phyloP scores from a whole-genome alignment of 2,113 vertebrate species.

The Urocolius indicus region DNA sequence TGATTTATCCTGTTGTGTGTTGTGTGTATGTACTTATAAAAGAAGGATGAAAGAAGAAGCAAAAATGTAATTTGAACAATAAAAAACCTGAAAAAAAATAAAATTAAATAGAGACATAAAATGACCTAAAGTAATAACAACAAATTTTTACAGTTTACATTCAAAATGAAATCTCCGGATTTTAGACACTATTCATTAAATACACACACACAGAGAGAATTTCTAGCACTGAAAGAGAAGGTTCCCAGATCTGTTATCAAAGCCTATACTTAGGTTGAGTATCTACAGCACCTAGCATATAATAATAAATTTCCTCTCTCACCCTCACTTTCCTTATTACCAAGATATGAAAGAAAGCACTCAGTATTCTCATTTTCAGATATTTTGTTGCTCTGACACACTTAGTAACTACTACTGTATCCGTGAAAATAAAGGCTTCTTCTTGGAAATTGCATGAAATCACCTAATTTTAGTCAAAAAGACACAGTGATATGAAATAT shows the following conservation, averaged over 20 bases:
- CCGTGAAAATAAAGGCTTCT: neutral
- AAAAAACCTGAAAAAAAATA: neutral
- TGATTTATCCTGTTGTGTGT: neutral
- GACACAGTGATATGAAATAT: fast-evolving
- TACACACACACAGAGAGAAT: neutral
- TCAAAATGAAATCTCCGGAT: neutral
- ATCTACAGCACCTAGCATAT: neutral
- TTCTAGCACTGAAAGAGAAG: neutral
- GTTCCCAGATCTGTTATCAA: neutral
- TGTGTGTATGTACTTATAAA: neutral
- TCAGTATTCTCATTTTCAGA: neutral
- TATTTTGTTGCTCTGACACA: neutral
- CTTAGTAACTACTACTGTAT: neutral
- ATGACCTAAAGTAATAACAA: neutral
- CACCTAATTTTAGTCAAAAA: neutral
- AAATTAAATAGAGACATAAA: neutral
- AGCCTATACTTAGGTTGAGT: neutral
- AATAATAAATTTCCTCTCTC: neutral
- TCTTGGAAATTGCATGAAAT: neutral
- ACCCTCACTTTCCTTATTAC: neutral
- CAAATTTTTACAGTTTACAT: neutral
- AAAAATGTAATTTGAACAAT: neutral
- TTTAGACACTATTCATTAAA: neutral
- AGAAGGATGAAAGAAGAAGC: neutral
- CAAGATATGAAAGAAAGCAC: neutral